Evolutionary conservation across 2,888 invertebrate species (phyloP), one percentile per base, ranked within the genome.

Genomic region (Lingula anatina): DNA sequence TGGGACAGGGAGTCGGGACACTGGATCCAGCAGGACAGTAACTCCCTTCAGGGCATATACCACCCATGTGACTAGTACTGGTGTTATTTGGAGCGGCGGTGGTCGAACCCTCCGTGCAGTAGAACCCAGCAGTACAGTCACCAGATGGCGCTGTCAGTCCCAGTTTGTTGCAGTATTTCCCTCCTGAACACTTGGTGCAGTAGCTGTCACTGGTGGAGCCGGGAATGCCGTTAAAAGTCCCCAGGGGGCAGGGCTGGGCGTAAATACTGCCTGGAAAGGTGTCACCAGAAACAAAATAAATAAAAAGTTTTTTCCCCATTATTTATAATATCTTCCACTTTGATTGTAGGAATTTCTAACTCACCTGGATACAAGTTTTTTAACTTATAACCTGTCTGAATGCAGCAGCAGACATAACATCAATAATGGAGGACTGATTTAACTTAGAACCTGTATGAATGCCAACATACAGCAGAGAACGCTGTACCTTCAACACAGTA

Each of bases 181-280:
- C 74, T 21, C 72, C 74, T 5, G 74, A 71, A 40, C 74, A 74
- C 1, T 71, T 72, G 12, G 71, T 69, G 49, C 74, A 74, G 50
- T 72, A 60, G 2, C 45, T 46, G 9, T 51, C 55, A 4, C 53
- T 54, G 3, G 70, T 70, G 4, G 67, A 68, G 59, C 72, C 54
- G n/a, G 62, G 61, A 41, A 46, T 56, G 43, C 59, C 71, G 49
- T 69, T 65, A 59, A 71, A 74, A n/a, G n/a, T n/a, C n/a, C n/a
- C n/a, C n/a, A n/a, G n/a, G n/a, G n/a, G n/a, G n/a, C n/a, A n/a
- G n/a, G n/a, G n/a, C n/a, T n/a, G n/a, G n/a, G n/a, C n/a, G n/a
- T n/a, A n/a, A n/a, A n/a, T n/a, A n/a, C n/a, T n/a, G 15, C 72
- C 72, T 41, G n/a, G n/a, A n/a, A n/a, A n/a, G n/a, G n/a, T n/a